Conservation (phyloP, 2,113 vertebrate species). For the Aythya baeri region DNA sequence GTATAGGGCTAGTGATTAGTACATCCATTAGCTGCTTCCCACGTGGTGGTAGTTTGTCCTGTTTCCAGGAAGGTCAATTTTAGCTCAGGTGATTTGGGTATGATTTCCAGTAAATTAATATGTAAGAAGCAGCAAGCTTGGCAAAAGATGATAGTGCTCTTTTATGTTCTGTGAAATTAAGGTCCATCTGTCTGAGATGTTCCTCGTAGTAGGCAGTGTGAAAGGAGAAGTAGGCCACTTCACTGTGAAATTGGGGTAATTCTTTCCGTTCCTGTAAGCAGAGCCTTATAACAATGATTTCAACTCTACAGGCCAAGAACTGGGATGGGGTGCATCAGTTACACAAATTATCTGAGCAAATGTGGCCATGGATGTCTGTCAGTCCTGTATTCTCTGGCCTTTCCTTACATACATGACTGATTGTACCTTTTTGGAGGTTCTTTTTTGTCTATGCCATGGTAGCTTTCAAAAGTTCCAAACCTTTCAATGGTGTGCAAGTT, state of each 20-base stretch:
- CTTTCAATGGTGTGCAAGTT: not conserved
- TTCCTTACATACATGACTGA: not conserved
- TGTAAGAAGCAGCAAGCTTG: not conserved
- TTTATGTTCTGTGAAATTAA: not conserved
- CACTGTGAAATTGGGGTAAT: not conserved
- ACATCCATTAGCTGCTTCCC: not conserved
- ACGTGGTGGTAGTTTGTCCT: not conserved
- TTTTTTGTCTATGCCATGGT: not conserved
- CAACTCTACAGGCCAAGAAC: not conserved
- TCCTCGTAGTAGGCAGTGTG: not conserved
- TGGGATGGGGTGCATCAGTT: not conserved
- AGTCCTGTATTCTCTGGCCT: accelerated
- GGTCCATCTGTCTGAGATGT: not conserved
- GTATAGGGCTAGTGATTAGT: not conserved
- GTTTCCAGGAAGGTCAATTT: not conserved
- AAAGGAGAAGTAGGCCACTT: not conserved
- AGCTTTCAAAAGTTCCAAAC: not conserved
- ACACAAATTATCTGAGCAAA: not conserved
- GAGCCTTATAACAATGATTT: not conserved
- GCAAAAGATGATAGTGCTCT: not conserved
- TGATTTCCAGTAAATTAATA: not conserved
- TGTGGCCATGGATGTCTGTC: not conserved
- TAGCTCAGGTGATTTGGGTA: not conserved
- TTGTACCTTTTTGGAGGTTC: not conserved
- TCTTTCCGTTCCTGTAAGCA: not conserved